phyloP scores from a whole-genome alignment of 2,888 invertebrate species.

The Agonopterix heracliana region DNA sequence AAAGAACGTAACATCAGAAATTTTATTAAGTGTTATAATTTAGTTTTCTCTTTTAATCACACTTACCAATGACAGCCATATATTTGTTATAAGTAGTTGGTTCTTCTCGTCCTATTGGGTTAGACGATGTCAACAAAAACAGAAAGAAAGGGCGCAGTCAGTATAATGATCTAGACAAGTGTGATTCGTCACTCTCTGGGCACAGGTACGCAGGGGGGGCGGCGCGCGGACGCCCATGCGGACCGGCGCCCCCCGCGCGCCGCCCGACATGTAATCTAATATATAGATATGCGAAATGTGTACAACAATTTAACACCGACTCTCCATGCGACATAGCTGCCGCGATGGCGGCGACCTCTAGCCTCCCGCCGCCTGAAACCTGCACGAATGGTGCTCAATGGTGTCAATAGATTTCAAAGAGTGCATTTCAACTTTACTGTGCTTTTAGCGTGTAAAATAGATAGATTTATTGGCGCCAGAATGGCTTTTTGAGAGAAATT shows the following conservation, averaged over 20 bases:
- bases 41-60: constrained; percentile 74
- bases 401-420: constrained; percentile 1
- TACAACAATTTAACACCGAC: constrained; percentile 70
- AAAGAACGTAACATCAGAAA: constrained; percentile 54
- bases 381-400: constrained; percentile 4
- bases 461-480: constrained; percentile 4
- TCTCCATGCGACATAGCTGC: constrained; percentile 69
- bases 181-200: constrained; percentile 43
- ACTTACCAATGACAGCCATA: constrained; percentile 97
- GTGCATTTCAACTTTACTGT: constrained; percentile 25
- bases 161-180: constrained; percentile 66
- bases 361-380: constrained; percentile 52
- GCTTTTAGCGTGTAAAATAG: constrained; percentile 23
- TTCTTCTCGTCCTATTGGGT: constrained; percentile 94
- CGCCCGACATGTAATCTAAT: constrained; percentile 44
- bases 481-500: too few relatives aligned
- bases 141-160: constrained; percentile 78
- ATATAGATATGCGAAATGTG: constrained; percentile 57
- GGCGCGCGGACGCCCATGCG: constrained; percentile 50
- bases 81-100: constrained; percentile 96
- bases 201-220: constrained; percentile 50
- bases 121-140: constrained; percentile 82
- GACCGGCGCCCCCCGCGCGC: constrained; percentile 40
- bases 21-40: constrained; percentile 68
- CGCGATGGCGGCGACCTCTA: constrained; percentile 59